Evolutionary conservation across 2,113 vertebrate species (phyloP), one percentile per base, ranked within the genome.

Genomic region (Poicephalus meyeri): DNA sequence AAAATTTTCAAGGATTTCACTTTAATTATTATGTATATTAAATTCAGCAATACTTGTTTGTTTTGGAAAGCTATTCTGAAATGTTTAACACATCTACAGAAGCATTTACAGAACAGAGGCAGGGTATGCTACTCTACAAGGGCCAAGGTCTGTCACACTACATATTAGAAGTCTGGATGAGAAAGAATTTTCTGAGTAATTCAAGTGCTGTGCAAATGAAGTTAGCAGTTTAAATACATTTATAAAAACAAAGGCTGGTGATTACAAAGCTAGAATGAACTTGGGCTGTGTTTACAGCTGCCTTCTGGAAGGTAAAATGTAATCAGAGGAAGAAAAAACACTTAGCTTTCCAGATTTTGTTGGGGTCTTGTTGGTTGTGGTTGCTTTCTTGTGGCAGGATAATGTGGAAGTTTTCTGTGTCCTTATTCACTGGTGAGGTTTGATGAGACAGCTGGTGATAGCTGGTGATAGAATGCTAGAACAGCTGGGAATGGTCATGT

Each of bases 401-500:
- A 86, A 89, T 84, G 63, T 15, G 64, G 94, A 50, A 60, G 37
- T 66, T 90, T 91, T 78, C 86, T 93, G 85, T 66, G 69, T 82
- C 91, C 39, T 83, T 77, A n/a, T 58, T 78, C 49, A 74, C 39
- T 93, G 58, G 72, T 72, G 65, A 91, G 95, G 97, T 92, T 71
- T 77, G 91, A 93, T 55, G 44, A 95, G 95, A 96, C 89, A 94
- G 89, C 89, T 94, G 50, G 53, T 53, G 13, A 80, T 88, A 78
- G 58, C 92, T 72, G 37, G 37, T 39, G 37, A 39, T 39, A 39
- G 37, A 84, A 41, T 53, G 25, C 81, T 10, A 61, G 71, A 88
- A 61, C 92, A 97, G 92, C 96, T 97, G 96, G 91, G 80, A 94
- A 96, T 68, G 81, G 92, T 95, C 96, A 84, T 66, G 65, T 49